phyloP scores from a whole-genome alignment of 2,797 vertebrate species.

The Ptychadena robeensis region DNA sequence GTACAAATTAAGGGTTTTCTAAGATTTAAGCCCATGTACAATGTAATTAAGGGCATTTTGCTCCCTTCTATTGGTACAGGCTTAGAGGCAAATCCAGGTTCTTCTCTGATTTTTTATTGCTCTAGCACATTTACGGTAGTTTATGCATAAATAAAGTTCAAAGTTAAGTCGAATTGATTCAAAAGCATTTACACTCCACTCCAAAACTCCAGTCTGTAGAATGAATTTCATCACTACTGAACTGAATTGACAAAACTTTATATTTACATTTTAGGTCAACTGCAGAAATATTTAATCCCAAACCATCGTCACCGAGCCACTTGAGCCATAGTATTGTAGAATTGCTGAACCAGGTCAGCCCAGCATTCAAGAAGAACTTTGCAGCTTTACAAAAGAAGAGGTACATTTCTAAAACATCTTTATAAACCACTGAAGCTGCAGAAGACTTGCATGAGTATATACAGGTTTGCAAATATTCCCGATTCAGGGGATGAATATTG shows the following conservation, averaged over 20 bases:
- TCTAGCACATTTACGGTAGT: no score
- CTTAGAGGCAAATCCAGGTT: no score
- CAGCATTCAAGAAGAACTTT: slow-evolving; percentile 57
- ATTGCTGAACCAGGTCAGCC: slow-evolving; percentile 51
- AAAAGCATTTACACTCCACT: no score
- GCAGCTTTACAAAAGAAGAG: slow-evolving; percentile 50
- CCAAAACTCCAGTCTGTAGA: no score
- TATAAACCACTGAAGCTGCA: background rate
- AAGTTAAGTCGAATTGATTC: no score
- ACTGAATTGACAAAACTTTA: background rate
- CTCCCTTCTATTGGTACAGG: no score
- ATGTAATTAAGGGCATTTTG: no score
- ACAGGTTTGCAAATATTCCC: background rate
- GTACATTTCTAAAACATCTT: slow-evolving; percentile 13
- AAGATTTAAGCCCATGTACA: no score
- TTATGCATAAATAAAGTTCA: no score
- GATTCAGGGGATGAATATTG: background rate
- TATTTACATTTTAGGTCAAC: slow-evolving; percentile 43
- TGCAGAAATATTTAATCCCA: slow-evolving; percentile 56
- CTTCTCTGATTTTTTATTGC: no score
- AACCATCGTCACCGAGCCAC: slow-evolving; percentile 58
- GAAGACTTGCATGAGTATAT: background rate
- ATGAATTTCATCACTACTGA: no score
- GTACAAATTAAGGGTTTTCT: no score
- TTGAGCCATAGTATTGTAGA: slow-evolving; percentile 56